Conservation (phyloP, 2,888 invertebrate genomes). For the Parapristionchus giblindavisi region DNA sequence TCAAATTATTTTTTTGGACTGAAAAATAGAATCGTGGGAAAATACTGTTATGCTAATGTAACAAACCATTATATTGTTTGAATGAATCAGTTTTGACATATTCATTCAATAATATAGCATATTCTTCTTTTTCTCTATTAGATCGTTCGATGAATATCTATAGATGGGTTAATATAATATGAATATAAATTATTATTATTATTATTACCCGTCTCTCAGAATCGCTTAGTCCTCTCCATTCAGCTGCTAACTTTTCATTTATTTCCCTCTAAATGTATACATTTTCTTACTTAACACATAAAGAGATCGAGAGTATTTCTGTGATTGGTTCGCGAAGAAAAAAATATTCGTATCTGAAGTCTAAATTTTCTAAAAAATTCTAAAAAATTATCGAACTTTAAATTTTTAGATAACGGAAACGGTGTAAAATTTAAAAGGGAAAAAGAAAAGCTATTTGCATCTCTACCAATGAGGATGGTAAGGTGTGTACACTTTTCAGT, state of each 20-base stretch:
- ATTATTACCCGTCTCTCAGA: constrained; percentile 16
- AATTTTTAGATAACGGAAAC: too few species aligned
- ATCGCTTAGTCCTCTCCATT: constrained; percentile 33
- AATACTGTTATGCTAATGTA: not conserved
- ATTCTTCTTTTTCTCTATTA: constrained; percentile 27
- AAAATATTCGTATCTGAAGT: too few species aligned
- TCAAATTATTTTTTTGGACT: not conserved
- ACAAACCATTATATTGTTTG: constrained; percentile 8
- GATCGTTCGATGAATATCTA: constrained; percentile 14
- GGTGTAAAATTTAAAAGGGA: too few species aligned
- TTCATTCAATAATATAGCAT: constrained; percentile 6
- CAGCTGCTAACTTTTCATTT: constrained; percentile 27
- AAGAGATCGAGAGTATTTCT: too few species aligned
- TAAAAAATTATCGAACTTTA: too few species aligned
- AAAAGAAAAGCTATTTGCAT: too few species aligned
- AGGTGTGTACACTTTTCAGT: too few species aligned
- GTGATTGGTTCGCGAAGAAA: too few species aligned
- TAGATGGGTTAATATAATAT: too few species aligned
- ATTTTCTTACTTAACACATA: not conserved
- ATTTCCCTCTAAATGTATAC: constrained; percentile 25
- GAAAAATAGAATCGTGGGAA: not conserved
- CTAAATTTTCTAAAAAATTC: too few species aligned
- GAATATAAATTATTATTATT: too few species aligned
- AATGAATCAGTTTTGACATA: constrained; percentile 5
- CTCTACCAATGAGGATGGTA: too few species aligned